Percentiles rank a stretch among this genome's conserved stretches.
Conservation (phyloP, 2,113 vertebrate genomes). For the Gila orcuttii region DNA sequence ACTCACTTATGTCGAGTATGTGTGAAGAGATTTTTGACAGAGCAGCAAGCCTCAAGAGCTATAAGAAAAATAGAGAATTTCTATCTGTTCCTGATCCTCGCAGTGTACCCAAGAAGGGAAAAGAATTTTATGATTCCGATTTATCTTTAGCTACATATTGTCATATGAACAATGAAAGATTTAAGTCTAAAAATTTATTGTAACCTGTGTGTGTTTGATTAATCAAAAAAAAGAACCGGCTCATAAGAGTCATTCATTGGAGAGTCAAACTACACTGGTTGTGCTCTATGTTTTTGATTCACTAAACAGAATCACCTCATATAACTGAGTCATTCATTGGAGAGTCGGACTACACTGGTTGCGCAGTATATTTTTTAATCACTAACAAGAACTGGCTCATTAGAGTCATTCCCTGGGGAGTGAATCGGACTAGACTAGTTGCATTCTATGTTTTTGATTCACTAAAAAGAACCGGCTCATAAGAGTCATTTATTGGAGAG, state of each 20-base stretch:
- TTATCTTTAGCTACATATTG: background rate
- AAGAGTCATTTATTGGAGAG: background rate
- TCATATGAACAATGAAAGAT: background rate
- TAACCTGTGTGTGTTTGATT: background rate
- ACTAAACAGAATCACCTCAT: no score
- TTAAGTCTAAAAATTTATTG: background rate
- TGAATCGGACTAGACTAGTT: background rate
- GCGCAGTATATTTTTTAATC: background rate
- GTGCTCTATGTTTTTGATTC: background rate
- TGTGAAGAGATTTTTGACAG: slow-evolving; percentile 26
- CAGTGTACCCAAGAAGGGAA: background rate
- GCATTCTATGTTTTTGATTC: background rate
- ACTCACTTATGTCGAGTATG: slow-evolving; percentile 52
- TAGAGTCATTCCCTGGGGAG: background rate
- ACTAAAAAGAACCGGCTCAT: background rate
- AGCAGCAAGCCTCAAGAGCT: slow-evolving; percentile 4
- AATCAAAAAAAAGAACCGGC: background rate
- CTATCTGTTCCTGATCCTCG: slow-evolving; percentile 15
- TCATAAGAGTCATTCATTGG: background rate
- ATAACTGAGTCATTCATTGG: background rate
- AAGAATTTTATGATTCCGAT: background rate
- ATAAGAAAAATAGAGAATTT: slow-evolving; percentile 6
- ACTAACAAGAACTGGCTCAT: background rate
- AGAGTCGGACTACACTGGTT: background rate
- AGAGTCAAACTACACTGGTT: background rate